Conservation (phyloP, 2,888 invertebrate species). For the Conus canariensis region DNA sequence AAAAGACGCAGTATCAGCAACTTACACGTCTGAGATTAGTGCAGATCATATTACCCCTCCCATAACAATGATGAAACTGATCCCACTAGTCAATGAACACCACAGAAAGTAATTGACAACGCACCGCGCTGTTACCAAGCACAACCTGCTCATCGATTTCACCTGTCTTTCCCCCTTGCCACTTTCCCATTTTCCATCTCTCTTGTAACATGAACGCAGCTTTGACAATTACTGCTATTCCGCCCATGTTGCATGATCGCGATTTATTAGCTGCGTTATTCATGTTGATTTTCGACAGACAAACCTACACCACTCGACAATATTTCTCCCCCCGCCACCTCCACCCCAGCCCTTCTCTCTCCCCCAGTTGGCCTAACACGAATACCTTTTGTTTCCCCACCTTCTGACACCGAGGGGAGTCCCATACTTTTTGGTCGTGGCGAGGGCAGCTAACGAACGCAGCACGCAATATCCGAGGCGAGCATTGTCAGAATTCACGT, state of each 20-base stretch:
- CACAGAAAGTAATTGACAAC: neutral
- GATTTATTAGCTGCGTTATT: slow-evolving; percentile 21
- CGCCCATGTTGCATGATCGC: neutral
- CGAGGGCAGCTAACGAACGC: slow-evolving; percentile 23
- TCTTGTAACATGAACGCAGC: neutral
- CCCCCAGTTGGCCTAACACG: neutral
- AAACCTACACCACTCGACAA: neutral
- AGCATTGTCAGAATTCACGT: slow-evolving; percentile 21
- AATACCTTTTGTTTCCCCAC: neutral
- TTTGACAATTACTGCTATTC: neutral
- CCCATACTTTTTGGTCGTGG: slow-evolving; percentile 7
- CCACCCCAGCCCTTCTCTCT: no score
- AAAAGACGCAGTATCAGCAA: no score
- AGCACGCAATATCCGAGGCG: slow-evolving; percentile 40
- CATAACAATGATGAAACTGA: no score
- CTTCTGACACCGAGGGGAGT: slow-evolving; percentile 19
- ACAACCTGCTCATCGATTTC: no score
- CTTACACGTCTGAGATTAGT: no score
- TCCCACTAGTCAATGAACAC: neutral
- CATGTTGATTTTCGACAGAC: slow-evolving; percentile 13
- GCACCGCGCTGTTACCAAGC: neutral
- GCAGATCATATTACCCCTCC: no score
- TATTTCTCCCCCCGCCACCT: no score
- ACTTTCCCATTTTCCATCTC: no score
- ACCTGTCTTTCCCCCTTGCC: no score